Evolutionary conservation across 2,113 vertebrate species (phyloP).

Genomic region (Scortum barcoo): DNA sequence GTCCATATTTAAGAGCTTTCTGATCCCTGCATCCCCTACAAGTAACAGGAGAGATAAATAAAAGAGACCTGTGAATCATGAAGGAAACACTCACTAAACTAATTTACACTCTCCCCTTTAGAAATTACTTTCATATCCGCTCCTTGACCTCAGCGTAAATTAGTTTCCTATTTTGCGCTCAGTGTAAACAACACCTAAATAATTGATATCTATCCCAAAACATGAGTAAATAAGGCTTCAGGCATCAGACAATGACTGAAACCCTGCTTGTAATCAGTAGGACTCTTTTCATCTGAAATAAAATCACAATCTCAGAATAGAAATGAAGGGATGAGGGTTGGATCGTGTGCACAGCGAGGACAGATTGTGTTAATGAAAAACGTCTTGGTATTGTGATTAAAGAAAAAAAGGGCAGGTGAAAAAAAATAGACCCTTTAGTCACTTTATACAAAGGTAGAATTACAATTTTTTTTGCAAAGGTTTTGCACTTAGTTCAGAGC

Average conservation of each 20-base stretch:
- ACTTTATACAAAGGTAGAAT: neutral
- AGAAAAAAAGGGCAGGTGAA: neutral
- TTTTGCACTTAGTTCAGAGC: neutral
- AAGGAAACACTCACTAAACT: slow-evolving; percentile 26
- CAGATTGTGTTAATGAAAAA: neutral
- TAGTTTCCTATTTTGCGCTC: slow-evolving; percentile 48
- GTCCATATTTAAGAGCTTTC: slow-evolving; percentile 22
- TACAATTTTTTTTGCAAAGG: neutral
- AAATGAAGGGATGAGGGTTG: neutral
- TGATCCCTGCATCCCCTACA: neutral
- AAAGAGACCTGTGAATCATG: slow-evolving; percentile 16
- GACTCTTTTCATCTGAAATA: slow-evolving; percentile 23
- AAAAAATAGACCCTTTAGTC: neutral
- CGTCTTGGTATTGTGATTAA: neutral
- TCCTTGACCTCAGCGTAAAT: slow-evolving; percentile 66
- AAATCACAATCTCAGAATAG: slow-evolving; percentile 3
- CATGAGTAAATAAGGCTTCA: slow-evolving; percentile 40
- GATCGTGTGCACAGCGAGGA: neutral
- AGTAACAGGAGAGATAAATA: slow-evolving; percentile 30
- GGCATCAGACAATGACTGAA: slow-evolving; percentile 13
- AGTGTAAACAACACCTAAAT: slow-evolving; percentile 63
- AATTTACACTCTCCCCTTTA: slow-evolving; percentile 39
- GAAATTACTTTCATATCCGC: slow-evolving; percentile 43
- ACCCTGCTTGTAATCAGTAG: slow-evolving; percentile 8
- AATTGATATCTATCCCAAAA: slow-evolving; percentile 57